These are phyloP conservation scores for Nemotelus pantherinus DNA, from an alignment of 2,888 invertebrate genomes.

Conservation along the genomic window DNA sequence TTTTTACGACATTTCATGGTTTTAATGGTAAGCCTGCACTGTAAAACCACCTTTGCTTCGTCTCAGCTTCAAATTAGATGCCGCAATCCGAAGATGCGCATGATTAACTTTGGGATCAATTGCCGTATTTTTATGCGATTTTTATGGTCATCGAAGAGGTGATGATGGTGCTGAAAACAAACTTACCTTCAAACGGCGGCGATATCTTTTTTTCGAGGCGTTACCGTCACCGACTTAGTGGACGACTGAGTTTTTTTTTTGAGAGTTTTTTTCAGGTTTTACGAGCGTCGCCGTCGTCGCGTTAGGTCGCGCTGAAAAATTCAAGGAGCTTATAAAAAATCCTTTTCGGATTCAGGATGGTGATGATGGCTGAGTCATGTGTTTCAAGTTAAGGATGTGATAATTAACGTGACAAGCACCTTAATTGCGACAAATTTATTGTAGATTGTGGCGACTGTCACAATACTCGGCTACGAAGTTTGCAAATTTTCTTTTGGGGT, in stretches of 20 bases:
- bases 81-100: constrained; percentile 37
- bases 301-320: not conserved
- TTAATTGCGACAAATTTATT: not conserved
- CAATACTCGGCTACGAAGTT: too few relatives aligned
- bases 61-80: constrained; percentile 31
- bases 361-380: constrained; percentile 9
- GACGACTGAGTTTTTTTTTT: not conserved
- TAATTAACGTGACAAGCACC: constrained; percentile 2
- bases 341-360: not conserved
- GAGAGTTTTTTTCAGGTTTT: not conserved
- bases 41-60: constrained; percentile 18
- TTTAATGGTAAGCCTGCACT: constrained; percentile 24
- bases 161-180: constrained; percentile 40
- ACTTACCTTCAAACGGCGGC: constrained; percentile 18
- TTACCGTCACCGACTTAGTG: not conserved
- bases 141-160: constrained; percentile 38
- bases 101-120: constrained; percentile 41
- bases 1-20: constrained; percentile 37
- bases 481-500: too few relatives aligned
- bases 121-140: constrained; percentile 44
- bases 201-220: not conserved
- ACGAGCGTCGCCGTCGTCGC: not conserved
- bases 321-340: constrained; percentile 15
- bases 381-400: constrained; percentile 14
- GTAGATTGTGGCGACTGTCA: not conserved